These are phyloP conservation scores for Enteromius treurensis DNA, from an alignment of 2,797 vertebrate genomes.

Conservation along the genomic window DNA sequence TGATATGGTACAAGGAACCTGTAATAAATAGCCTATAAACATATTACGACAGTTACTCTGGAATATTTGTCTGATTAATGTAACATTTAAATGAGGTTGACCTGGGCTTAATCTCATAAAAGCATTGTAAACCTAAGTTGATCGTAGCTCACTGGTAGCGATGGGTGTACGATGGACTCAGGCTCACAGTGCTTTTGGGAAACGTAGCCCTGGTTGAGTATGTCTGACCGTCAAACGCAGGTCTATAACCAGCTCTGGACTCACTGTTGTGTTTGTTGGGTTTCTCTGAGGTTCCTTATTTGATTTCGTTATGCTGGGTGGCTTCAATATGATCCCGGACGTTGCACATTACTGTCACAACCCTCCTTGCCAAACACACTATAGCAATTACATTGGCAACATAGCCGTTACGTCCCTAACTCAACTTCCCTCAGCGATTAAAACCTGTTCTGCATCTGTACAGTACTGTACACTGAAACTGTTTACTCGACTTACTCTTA, in stretches of 20 bases:
- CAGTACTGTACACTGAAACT: not conserved
- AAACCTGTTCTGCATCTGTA: conserved; percentile 6
- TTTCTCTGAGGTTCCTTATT: conserved; percentile 15
- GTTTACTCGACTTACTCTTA: not conserved
- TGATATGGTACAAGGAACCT: not conserved
- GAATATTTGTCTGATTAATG: not conserved
- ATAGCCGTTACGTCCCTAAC: not conserved
- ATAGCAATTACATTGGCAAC: conserved; percentile 8
- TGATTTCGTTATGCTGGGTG: conserved; percentile 24
- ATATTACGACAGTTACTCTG: too few relatives aligned
- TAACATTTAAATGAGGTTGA: not conserved
- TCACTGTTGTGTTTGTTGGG: too few relatives aligned
- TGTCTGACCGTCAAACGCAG: not conserved
- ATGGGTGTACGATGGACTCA: too few relatives aligned
- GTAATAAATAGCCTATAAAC: not conserved
- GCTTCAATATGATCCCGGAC: not conserved
- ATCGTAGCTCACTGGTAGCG: not conserved
- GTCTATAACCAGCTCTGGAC: not conserved
- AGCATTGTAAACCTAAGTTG: not conserved
- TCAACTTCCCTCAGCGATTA: not conserved
- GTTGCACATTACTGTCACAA: conserved; percentile 23
- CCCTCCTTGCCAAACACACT: conserved; percentile 8
- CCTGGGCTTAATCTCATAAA: not conserved
- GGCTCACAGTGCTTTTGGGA: too few relatives aligned
- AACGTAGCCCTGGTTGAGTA: too few relatives aligned